Base-by-base conservation (phyloP, 2,888 invertebrate genomes). In the Orthonevra nobilis region DNA sequence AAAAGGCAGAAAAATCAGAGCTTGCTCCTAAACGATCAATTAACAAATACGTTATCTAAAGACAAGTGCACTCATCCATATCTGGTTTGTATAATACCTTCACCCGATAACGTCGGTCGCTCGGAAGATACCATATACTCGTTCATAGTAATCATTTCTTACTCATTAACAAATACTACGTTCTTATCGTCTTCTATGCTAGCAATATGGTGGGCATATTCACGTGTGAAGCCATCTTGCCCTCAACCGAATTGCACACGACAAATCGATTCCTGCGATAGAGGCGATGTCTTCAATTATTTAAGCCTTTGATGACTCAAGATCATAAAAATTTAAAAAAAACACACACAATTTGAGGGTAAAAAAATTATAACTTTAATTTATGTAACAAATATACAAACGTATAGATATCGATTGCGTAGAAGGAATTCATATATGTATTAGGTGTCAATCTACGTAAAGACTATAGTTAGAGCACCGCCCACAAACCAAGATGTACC, bases 211-310 rank as follows among this genome's bases (percentile, higher is more conserved):
- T 42, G 19, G 38, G 1, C 32, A 9, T n/a, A 58, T 60, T 72
- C 64, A 72, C 52, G 72, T 72, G 64, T 3, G 32, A 6, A 34
- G 77, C 72, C 77, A 77, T 77, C 48, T 77, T 77, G 72, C 15
- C 20, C 19, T 36, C 42, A 61, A 28, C 14, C 42, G 28, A 46
- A 60, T 77, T 77, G 77, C 77, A 77, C 77, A 77, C 72, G 77
- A 77, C 77, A 58, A 48, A n/a, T n/a, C n/a, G n/a, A n/a, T n/a
- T n/a, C n/a, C 56, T 12, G 14, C 10, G 28, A 30, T 4, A 7
- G 14, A 23, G 34, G 58, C 48, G 26, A 46, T 42, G 23, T n/a
- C 4, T 14, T 61, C n/a, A n/a, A n/a, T n/a, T n/a, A n/a, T n/a
- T n/a, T n/a, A n/a, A n/a, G 60, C 28, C 61, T 36, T 40, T 9